A percentile compares a stretch with the other conserved stretches of the same genome.
phyloP scores from a whole-genome alignment of 2,888 invertebrate species.

The Lepidonotus clava region DNA sequence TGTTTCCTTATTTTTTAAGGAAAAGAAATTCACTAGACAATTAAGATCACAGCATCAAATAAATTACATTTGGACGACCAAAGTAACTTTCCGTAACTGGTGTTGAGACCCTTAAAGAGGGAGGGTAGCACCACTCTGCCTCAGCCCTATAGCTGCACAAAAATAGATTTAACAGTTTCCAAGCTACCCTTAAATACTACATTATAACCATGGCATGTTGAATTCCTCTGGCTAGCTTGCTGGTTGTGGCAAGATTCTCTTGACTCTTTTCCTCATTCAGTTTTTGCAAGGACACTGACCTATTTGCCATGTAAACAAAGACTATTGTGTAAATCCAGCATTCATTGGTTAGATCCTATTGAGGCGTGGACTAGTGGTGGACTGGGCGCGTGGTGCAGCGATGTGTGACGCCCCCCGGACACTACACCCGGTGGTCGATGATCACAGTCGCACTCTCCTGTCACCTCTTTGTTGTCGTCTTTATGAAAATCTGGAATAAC shows the following conservation, averaged over 20 bases:
- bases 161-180: no score
- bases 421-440: constrained; percentile 25
- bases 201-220: background rate
- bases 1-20: no score
- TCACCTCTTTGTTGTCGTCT: constrained; percentile 30
- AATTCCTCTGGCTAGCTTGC: background rate
- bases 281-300: background rate
- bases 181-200: no score
- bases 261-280: no score
- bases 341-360: background rate
- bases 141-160: background rate
- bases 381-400: background rate
- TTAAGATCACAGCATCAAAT: constrained; percentile 36
- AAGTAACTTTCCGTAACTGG: constrained; percentile 10
- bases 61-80: background rate
- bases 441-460: constrained; percentile 30
- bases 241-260: no score
- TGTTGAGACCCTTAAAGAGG: background rate
- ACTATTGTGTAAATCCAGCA: background rate
- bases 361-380: background rate
- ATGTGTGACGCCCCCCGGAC: background rate
- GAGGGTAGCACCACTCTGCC: background rate
- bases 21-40: no score
- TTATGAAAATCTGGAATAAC: constrained; percentile 26
- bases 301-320: background rate